Evolutionary conservation across 2,797 vertebrate genomes (phyloP), one percentile per base, ranked within the genome.

Genomic region (Acomys russatus): DNA sequence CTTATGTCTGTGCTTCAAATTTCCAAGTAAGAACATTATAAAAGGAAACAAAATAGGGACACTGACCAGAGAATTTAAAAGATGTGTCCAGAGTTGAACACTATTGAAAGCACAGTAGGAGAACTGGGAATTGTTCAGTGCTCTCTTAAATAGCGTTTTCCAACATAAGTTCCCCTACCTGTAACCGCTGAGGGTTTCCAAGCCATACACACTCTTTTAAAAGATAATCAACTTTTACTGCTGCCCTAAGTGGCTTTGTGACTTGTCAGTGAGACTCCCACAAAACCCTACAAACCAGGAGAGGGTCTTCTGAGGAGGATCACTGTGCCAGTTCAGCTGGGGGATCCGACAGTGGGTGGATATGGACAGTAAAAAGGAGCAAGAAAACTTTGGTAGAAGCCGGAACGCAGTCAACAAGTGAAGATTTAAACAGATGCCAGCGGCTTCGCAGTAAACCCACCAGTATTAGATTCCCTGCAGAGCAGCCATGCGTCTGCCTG

Each of bases 1-100:
- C 78, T 77, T 92, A 86, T 96, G 61, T 87, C 35, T 25, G 49
- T 38, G 6, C 35, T 94, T 12, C 76, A 51, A 89, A 76, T 44
- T 80, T 44, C 14, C 51, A 85, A 79, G 59, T 64, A 83, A 79
- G 49, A 89, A 63, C 84, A 84, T 76, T 80, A 54, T 63, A 73
- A 94, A 79, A 95, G 23, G 33, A 61, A 88, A 74, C 15, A 61
- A 88, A 74, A 44, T 12, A 11, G 17, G 35, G 56, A 86, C 8
- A 0, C 28, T 68, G n/a, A 9, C 51, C 22, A 44, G 66, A 90
- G 68, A 17, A 1, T 18, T 64, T 91, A 76, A 85, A 83, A n/a
- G 22, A 77, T 78, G 28, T 44, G 3, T 49, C 49, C 25, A 0
- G 38, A 38, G 64, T 79, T 64, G 15, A 4, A 5, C 35, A 87